Conservation (phyloP, 1,140 invertebrate genomes). For the Drosophila paulistorum region DNA sequence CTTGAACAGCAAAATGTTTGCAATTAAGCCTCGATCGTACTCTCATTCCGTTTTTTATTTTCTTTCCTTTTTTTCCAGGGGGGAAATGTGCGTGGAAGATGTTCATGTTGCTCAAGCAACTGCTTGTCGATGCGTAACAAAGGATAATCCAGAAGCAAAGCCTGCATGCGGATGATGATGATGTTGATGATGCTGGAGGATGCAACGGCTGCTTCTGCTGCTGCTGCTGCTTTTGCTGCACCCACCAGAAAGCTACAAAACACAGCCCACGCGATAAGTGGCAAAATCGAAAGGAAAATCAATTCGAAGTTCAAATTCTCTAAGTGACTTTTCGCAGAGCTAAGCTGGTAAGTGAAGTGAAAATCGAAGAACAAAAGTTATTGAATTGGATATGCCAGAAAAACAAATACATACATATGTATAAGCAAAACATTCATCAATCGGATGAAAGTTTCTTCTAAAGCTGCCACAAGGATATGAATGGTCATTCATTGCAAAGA, state of each 20-base stretch:
- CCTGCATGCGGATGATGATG: slow-evolving; percentile 15
- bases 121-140: slow-evolving; percentile 76
- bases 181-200: neutral
- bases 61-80: neutral
- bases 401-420: too few relatives aligned
- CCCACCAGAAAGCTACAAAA: slow-evolving; percentile 51
- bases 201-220: slow-evolving; percentile 19
- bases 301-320: slow-evolving; percentile 19
- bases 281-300: neutral
- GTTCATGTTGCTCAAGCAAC: slow-evolving; percentile 50
- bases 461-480: too few relatives aligned
- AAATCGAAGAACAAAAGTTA: too few relatives aligned
- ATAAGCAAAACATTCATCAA: too few relatives aligned
- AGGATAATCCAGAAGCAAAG: slow-evolving; percentile 68
- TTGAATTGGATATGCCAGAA: too few relatives aligned
- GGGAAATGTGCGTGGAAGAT: slow-evolving; percentile 47
- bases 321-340: too few relatives aligned
- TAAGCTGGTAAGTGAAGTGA: too few relatives aligned
- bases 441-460: too few relatives aligned
- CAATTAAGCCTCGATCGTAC: slow-evolving; percentile 66
- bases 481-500: neutral
- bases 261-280: slow-evolving; percentile 40
- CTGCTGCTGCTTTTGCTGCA: slow-evolving; percentile 63
- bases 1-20: slow-evolving; percentile 70
- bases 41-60: neutral